Evolutionary conservation across 2,888 invertebrate species (phyloP).

Genomic region (Aporophyla nigra): DNA sequence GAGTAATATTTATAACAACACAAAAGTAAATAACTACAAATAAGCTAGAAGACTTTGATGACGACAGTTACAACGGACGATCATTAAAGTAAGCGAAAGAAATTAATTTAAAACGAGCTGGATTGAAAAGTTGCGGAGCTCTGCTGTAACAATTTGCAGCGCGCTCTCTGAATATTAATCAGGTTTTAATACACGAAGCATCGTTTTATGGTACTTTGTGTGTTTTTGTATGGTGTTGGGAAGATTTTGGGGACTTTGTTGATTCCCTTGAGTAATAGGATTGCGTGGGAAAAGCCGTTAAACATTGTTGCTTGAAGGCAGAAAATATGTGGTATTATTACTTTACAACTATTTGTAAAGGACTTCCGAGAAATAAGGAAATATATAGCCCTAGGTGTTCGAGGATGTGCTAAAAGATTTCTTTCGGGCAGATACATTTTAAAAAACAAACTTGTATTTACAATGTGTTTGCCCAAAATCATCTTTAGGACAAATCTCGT

Average conservation of each 20-base stretch:
- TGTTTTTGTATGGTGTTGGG: not conserved
- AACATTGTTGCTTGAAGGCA: not conserved
- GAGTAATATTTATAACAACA: conserved; percentile 5
- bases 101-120: conserved; percentile 55
- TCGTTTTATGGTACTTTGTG: conserved; percentile 16
- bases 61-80: conserved; percentile 24
- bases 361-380: not conserved
- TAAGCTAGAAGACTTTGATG: conserved; percentile 19
- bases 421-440: too few species aligned
- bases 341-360: not conserved
- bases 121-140: conserved; percentile 58
- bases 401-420: too few species aligned
- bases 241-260: not conserved
- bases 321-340: not conserved
- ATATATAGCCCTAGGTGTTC: not conserved
- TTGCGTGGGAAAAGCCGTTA: not conserved
- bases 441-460: too few species aligned
- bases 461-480: too few species aligned
- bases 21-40: conserved; percentile 14
- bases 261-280: not conserved
- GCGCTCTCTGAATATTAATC: conserved; percentile 57
- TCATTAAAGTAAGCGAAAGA: conserved; percentile 51
- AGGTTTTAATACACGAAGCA: conserved; percentile 34
- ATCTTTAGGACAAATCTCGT: too few species aligned
- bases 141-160: conserved; percentile 41